Conservation (phyloP, 2,797 vertebrate species). For the Gobio occitaniae region DNA sequence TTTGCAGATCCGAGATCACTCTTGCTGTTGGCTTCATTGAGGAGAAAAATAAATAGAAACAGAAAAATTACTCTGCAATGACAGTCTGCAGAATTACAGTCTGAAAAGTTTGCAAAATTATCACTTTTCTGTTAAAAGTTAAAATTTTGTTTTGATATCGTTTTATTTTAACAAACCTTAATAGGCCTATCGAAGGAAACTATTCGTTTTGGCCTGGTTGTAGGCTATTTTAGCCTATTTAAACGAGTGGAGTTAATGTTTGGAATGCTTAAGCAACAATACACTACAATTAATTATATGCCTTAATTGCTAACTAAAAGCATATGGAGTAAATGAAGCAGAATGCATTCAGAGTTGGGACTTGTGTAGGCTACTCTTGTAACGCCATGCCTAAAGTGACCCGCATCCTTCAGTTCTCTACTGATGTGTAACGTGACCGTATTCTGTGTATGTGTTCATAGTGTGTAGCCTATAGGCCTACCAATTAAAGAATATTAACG, state of each 20-base stretch:
- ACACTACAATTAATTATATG: not conserved
- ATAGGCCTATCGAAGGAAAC: not conserved
- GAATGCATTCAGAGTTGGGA: not conserved
- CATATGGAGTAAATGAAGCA: not conserved
- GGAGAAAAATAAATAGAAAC: not conserved
- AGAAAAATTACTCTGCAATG: not conserved
- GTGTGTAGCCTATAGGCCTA: not conserved
- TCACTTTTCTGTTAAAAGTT: not conserved
- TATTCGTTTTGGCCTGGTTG: not conserved
- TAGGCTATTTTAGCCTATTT: not conserved
- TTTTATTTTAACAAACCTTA: constrained; percentile 1
- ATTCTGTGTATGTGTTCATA: not conserved
- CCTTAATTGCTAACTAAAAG: not conserved
- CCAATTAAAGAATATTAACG: not conserved
- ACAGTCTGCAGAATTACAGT: not conserved
- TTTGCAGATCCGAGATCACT: not conserved
- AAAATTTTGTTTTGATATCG: not conserved
- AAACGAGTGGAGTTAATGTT: not conserved
- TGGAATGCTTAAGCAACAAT: not conserved
- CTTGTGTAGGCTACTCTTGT: not conserved
- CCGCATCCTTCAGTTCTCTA: not conserved
- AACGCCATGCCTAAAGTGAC: not conserved
- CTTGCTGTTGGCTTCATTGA: not conserved
- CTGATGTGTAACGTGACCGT: not conserved
- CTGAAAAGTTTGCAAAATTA: not conserved